Conservation (phyloP, 1,140 invertebrate species). For the Penaeus japonicus region DNA sequence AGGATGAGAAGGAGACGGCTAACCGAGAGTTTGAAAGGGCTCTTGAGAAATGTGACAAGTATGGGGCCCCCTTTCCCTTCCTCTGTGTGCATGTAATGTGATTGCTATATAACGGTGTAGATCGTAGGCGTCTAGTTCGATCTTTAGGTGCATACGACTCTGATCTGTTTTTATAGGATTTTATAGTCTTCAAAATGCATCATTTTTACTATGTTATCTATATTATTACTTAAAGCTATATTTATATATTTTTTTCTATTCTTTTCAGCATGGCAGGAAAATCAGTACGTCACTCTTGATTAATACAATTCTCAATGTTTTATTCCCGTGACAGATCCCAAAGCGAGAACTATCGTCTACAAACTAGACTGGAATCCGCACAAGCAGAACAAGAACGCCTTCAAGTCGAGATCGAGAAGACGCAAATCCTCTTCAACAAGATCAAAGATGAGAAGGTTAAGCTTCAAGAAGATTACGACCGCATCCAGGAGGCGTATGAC, state of each 20-base stretch:
- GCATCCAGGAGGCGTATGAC: conserved; percentile 87
- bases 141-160: not conserved
- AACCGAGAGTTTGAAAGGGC: conserved; percentile 92
- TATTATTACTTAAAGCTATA: not conserved
- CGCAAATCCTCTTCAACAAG: conserved; percentile 78
- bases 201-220: not conserved
- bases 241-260: not conserved
- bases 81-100: too few species aligned
- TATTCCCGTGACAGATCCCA: conserved; percentile 74
- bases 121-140: too few species aligned
- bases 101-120: too few species aligned
- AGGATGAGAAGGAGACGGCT: conserved; percentile 86
- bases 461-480: conserved; percentile 82
- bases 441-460: conserved; percentile 85
- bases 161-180: not conserved
- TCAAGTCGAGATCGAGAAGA: conserved; percentile 86
- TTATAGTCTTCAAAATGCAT: too few species aligned
- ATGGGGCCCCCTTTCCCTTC: conserved; percentile 59
- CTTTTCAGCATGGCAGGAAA: not conserved
- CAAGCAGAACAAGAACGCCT: conserved; percentile 86
- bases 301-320: not conserved
- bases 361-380: conserved; percentile 84
- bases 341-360: conserved; percentile 85
- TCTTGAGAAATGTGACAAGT: conserved; percentile 92
- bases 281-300: not conserved